A percentile compares a stretch with the other conserved stretches of the same genome.
phyloP scores from a whole-genome alignment of 2,888 invertebrate species.

The Trilocha varians region DNA sequence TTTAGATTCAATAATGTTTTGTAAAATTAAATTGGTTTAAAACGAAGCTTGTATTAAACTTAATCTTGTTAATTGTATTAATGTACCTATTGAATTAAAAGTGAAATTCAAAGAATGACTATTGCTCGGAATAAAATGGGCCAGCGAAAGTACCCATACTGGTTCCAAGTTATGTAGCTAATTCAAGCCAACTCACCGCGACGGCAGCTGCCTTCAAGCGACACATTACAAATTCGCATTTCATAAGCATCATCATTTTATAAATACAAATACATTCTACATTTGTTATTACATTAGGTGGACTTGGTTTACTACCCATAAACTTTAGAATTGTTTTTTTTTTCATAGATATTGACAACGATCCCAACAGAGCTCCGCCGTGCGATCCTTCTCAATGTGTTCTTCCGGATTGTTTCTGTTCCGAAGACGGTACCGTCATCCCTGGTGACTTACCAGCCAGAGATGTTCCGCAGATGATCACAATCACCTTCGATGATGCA shows the following conservation, averaged over 20 bases:
- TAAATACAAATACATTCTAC: no score
- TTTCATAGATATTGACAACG: constrained; percentile 89
- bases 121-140: constrained; percentile 44
- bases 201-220: background rate
- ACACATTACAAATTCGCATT: background rate
- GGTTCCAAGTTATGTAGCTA: constrained; percentile 43
- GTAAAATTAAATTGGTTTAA: no score
- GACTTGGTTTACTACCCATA: background rate
- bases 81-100: constrained; percentile 35
- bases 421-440: constrained; percentile 90
- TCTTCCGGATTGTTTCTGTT: constrained; percentile 94
- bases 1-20: no score
- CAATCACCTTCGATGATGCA: constrained; percentile 94
- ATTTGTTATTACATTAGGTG: no score
- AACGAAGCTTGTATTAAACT: no score
- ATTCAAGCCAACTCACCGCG: constrained; percentile 6
- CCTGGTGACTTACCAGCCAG: constrained; percentile 87
- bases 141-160: constrained; percentile 66
- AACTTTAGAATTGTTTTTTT: constrained; percentile 8
- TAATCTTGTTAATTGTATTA: no score
- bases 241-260: background rate
- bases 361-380: constrained; percentile 92
- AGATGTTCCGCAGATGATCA: constrained; percentile 95
- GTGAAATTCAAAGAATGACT: constrained; percentile 58
- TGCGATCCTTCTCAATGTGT: constrained; percentile 90